Base-by-base conservation (phyloP, 2,797 vertebrate species). In the Serranus cabrilla region DNA sequence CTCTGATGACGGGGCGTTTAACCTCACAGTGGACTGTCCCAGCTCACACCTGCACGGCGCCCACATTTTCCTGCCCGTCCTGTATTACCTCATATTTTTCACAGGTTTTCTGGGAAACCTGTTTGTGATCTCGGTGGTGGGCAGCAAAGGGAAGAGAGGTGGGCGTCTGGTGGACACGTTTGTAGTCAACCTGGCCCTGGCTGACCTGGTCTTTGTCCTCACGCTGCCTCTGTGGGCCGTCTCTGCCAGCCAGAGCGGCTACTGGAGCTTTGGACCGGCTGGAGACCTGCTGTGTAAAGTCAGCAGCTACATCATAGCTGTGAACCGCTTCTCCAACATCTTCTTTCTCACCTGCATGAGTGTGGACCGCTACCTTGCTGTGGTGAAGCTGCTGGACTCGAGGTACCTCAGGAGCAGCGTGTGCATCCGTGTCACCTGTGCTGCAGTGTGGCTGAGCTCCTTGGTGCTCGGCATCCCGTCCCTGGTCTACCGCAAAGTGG, bases 301-400 rank as follows among this genome's bases (percentile, higher is more conserved):
- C 13, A 97, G 97, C 91, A 95, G 95, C 90, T 97, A 95, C 72
- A 66, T 92, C n/a, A 94, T 97, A 3, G 89, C 95, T 0, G 93
- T 95, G 63, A 97, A 96, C 82, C 96, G 96, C 83, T 95, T 95
- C 90, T 96, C 97, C 76, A 97, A 96, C 89, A 95, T 97, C 76
- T 94, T 96, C 79, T 96, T 98, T 64, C 96, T 97, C 74, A 95
- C 95, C 0, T 96, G 96, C 88, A 95, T 97, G 95, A 97, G 96
- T 7, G 81, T 96, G 40, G 97, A 97, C 76, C 96, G 97, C 67
- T 97, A 97, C 87, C 87, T 97, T 78, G 96, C 96, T 0, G 94
- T 97, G 64, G 95, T 93, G 66, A 95, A 91, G 13, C 91, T 92
- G 64, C 91, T 95, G 89, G 94, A 95, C 45, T 94, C 94, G 0